These are phyloP conservation scores for Liposcelis brunnea DNA, from an alignment of 2,888 invertebrate genomes.

Conservation along the genomic window DNA sequence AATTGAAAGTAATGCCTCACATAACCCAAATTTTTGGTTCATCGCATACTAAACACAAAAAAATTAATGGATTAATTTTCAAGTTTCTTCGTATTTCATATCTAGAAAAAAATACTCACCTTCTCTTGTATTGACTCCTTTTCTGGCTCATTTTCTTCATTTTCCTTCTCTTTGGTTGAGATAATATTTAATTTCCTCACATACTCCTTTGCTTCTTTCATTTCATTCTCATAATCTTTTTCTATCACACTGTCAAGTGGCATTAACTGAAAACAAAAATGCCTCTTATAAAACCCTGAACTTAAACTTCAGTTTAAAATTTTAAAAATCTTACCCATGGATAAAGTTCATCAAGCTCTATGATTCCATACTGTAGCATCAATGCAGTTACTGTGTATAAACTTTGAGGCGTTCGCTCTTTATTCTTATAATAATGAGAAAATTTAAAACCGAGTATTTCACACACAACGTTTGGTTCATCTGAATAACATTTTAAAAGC, in stretches of 20 bases:
- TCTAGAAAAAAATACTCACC: constrained; percentile 26
- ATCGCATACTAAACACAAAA: constrained; percentile 28
- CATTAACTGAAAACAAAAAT: constrained; percentile 39
- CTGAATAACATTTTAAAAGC: constrained; percentile 72
- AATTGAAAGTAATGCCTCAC: constrained; percentile 70
- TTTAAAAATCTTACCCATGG: constrained; percentile 53
- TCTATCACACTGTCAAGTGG: constrained; percentile 71
- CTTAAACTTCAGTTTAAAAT: not conserved
- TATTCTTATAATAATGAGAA: constrained; percentile 45
- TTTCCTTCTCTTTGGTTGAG: constrained; percentile 61
- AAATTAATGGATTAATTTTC: constrained; percentile 13
- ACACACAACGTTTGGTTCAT: constrained; percentile 70
- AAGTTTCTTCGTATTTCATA: constrained; percentile 1
- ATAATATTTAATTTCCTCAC: constrained; percentile 73
- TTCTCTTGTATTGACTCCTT: constrained; percentile 39
- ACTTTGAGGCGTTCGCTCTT: constrained; percentile 55
- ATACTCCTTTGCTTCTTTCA: constrained; percentile 69
- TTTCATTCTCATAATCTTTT: constrained; percentile 63
- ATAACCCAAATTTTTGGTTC: constrained; percentile 89
- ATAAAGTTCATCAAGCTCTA: constrained; percentile 75
- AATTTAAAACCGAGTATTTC: constrained; percentile 93
- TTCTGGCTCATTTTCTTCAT: constrained; percentile 50
- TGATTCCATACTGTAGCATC: constrained; percentile 71
- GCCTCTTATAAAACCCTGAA: constrained; percentile 3
- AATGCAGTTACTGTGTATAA: constrained; percentile 80